Percentiles rank a stretch among this genome's conserved stretches.
phyloP scores from a whole-genome alignment of 2,113 vertebrate species.

The Rhegmatorhina hoffmannsi region DNA sequence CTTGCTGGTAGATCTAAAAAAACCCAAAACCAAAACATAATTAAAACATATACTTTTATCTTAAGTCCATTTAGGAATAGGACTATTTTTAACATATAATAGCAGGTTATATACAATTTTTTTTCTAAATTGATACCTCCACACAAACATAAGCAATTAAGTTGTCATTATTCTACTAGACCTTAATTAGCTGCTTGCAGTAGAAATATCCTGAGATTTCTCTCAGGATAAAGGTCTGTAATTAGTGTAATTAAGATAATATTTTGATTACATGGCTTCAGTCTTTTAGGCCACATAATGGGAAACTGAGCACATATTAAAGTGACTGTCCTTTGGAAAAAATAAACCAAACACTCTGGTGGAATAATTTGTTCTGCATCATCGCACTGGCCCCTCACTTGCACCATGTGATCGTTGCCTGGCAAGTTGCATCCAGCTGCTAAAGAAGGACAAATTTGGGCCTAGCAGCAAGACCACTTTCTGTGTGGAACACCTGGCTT shows the following conservation, averaged over 20 bases:
- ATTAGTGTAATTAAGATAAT: conserved; percentile 70
- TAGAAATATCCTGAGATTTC: conserved; percentile 53
- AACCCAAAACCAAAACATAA: background rate
- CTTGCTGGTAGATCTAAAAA: background rate
- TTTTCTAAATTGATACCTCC: conserved; percentile 41
- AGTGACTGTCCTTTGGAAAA: background rate
- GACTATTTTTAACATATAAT: background rate
- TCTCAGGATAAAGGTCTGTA: conserved; percentile 39
- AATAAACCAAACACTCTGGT: background rate
- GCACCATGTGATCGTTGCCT: background rate
- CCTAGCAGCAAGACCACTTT: background rate
- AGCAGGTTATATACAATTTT: background rate
- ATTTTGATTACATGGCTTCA: conserved; percentile 60
- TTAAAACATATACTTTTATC: background rate
- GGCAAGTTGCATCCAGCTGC: background rate
- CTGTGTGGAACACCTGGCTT: background rate
- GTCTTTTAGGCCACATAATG: conserved; percentile 35
- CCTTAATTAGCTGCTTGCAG: conserved; percentile 62
- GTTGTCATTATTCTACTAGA: conserved; percentile 36
- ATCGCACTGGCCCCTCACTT: background rate
- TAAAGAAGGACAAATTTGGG: background rate
- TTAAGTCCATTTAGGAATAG: background rate
- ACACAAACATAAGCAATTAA: conserved; percentile 51
- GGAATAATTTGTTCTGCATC: background rate
- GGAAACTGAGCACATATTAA: conserved; percentile 23